Conservation (phyloP, 1,140 invertebrate species). For the Drosophila asahinai region DNA sequence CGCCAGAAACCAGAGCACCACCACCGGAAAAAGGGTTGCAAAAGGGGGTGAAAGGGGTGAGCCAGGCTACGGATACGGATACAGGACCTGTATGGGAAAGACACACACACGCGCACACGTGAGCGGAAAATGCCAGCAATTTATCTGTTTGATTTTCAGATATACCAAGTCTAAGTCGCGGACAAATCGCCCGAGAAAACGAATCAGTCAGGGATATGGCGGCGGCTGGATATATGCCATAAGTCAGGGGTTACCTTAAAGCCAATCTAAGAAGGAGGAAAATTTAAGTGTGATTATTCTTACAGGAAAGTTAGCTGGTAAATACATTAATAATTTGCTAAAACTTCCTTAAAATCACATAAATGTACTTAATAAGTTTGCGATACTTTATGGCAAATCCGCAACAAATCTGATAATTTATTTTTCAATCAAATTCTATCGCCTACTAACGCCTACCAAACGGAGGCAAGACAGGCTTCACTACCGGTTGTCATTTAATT, state of each 20-base stretch:
- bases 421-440: background rate
- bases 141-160: slow-evolving; percentile 77
- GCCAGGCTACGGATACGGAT: background rate
- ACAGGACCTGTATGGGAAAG: slow-evolving; percentile 9
- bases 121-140: slow-evolving; percentile 66
- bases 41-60: slow-evolving; percentile 11
- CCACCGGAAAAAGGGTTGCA: slow-evolving; percentile 46
- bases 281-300: too few relatives aligned
- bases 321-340: too few relatives aligned
- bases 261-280: too few relatives aligned
- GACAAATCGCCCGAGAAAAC: slow-evolving; percentile 36
- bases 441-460: background rate
- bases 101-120: slow-evolving; percentile 24
- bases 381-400: too few relatives aligned
- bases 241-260: background rate
- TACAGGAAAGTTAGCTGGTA: too few relatives aligned
- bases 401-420: background rate
- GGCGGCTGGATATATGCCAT: slow-evolving; percentile 5
- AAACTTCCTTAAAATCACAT: too few relatives aligned
- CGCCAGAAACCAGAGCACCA: slow-evolving; percentile 12
- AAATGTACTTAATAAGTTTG: too few relatives aligned
- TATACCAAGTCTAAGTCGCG: slow-evolving; percentile 45
- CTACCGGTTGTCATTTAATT: slow-evolving; percentile 45
- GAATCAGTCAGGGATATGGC: slow-evolving; percentile 35
- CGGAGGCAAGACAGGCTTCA: too few relatives aligned